phyloP scores from a whole-genome alignment of 35 echinoderm and acorn worm genomes.

The Anneissia japonica region DNA sequence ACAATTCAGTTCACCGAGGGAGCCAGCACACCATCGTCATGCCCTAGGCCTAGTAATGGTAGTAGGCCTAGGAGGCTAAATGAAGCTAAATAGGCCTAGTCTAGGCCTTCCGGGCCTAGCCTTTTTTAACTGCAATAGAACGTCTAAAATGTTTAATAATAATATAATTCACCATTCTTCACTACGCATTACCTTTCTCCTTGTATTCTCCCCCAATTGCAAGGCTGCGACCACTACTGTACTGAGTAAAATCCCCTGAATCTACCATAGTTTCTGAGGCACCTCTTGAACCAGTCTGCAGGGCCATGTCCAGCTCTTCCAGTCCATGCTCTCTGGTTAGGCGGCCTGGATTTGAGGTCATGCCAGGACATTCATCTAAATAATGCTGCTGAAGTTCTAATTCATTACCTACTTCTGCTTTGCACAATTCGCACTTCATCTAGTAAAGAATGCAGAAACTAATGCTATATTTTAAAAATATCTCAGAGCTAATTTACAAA shows the following conservation, averaged over 20 bases:
- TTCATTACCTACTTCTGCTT: neutral
- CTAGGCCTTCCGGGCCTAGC: too few relatives aligned
- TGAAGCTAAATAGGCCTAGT: too few relatives aligned
- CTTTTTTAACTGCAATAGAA: too few relatives aligned
- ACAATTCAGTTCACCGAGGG: too few relatives aligned
- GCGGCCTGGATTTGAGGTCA: neutral
- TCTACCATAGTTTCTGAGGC: neutral
- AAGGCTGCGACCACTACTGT: neutral
- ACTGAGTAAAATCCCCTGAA: neutral
- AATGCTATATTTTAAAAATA: neutral
- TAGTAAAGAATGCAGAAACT: neutral
- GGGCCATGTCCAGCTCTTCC: neutral
- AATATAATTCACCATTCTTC: neutral
- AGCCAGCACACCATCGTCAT: too few relatives aligned
- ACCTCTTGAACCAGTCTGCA: neutral
- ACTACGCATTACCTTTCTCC: neutral
- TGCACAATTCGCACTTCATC: neutral
- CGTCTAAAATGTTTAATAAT: too few relatives aligned
- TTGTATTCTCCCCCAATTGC: neutral
- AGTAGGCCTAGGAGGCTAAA: too few relatives aligned
- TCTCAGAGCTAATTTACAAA: too few relatives aligned
- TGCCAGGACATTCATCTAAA: neutral
- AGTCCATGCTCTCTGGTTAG: neutral
- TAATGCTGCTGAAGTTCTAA: neutral
- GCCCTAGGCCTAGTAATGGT: too few relatives aligned